A percentile compares a stretch with the other conserved stretches of the same genome.
These are phyloP conservation scores for Laothoe populi DNA, from an alignment of 2,888 invertebrate genomes.

Conservation along the genomic window DNA sequence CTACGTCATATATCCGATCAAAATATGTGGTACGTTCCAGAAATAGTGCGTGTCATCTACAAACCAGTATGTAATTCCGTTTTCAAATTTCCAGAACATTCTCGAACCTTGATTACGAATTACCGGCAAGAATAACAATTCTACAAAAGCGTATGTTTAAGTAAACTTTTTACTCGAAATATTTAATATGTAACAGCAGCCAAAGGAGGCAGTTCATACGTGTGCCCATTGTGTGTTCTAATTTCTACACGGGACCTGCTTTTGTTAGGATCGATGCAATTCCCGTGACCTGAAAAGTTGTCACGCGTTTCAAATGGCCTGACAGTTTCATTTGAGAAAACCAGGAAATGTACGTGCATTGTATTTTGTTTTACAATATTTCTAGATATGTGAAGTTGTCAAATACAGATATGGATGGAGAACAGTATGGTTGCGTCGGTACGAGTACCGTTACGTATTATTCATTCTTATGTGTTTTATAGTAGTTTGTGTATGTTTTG, in stretches of 20 bases:
- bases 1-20: too few species aligned
- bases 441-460: too few species aligned
- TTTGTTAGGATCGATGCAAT: conserved; percentile 16
- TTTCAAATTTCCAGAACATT: too few species aligned
- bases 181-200: not conserved
- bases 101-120: too few species aligned
- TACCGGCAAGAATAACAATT: too few species aligned
- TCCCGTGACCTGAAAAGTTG: conserved; percentile 19
- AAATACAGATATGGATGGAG: not conserved
- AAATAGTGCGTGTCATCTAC: too few species aligned
- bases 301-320: not conserved
- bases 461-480: too few species aligned
- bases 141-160: too few species aligned
- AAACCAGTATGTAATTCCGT: too few species aligned
- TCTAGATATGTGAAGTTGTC: not conserved
- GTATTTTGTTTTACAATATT: not conserved
- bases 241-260: conserved; percentile 13
- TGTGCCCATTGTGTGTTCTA: conserved; percentile 13
- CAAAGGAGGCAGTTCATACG: not conserved
- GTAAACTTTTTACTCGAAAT: not conserved
- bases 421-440: too few species aligned
- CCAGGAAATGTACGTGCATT: not conserved
- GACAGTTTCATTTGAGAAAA: conserved; percentile 8
- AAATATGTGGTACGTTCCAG: too few species aligned
- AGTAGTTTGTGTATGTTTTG: too few species aligned